phyloP scores from a whole-genome alignment of 64 coral and sea anemone species.

The Cladopsammia gracilis region DNA sequence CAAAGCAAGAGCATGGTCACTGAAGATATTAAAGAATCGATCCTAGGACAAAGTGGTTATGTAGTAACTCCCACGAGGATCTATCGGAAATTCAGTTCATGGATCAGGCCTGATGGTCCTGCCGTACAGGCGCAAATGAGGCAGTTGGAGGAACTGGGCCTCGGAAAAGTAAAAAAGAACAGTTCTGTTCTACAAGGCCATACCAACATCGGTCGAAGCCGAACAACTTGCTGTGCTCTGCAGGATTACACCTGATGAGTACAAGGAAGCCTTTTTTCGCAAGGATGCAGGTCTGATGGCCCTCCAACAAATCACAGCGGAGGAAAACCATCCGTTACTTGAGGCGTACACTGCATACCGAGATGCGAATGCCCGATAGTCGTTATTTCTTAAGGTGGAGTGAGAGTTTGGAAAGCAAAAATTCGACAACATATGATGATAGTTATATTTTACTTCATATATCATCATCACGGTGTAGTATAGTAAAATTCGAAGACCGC shows the following conservation, averaged over 20 bases:
- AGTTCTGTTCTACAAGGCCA: background rate
- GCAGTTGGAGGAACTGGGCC: conserved; percentile 2
- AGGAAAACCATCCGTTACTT: too few relatives aligned
- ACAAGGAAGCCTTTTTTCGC: background rate
- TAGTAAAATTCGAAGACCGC: too few relatives aligned
- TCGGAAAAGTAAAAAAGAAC: background rate
- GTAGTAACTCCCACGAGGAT: background rate
- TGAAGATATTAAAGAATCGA: background rate
- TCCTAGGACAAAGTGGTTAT: background rate
- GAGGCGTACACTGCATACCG: too few relatives aligned
- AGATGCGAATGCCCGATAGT: too few relatives aligned
- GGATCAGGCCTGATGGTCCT: background rate
- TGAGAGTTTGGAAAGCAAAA: too few relatives aligned
- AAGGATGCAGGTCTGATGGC: background rate
- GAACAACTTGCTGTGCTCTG: background rate
- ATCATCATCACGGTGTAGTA: too few relatives aligned
- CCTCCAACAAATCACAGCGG: too few relatives aligned
- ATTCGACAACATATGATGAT: too few relatives aligned
- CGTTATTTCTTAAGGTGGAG: too few relatives aligned
- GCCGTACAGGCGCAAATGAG: background rate
- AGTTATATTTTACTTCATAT: too few relatives aligned
- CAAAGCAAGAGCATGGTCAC: background rate
- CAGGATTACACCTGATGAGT: background rate
- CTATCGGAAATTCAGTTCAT: background rate
- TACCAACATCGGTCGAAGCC: background rate